phyloP scores from a whole-genome alignment of 2,888 invertebrate genomes.

The Melikaiella ostensackeni region DNA sequence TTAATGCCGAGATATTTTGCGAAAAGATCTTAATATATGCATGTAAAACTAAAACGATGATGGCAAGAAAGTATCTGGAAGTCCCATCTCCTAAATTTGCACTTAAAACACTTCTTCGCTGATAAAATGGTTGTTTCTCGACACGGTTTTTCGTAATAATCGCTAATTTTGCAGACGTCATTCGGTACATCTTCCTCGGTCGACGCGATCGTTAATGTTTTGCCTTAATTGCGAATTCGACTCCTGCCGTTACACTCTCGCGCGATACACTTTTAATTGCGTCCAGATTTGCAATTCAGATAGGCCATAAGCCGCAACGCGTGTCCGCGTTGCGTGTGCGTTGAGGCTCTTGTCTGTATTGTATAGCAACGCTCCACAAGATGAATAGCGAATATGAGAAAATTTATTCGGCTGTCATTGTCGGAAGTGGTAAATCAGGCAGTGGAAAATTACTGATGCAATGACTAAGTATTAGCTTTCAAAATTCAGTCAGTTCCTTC shows the following conservation, averaged over 20 bases:
- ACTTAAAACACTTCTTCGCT: constrained; percentile 5
- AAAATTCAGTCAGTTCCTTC: not conserved
- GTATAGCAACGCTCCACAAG: constrained; percentile 9
- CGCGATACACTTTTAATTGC: constrained; percentile 70
- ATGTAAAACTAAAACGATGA: not conserved
- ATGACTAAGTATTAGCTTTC: not conserved
- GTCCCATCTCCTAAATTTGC: not conserved
- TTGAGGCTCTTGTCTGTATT: constrained; percentile 22
- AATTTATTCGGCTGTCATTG: constrained; percentile 28
- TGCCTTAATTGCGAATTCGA: constrained; percentile 67
- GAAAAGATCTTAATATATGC: not conserved
- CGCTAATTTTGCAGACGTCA: constrained; percentile 49
- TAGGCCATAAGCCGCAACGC: constrained; percentile 55
- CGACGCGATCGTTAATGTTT: constrained; percentile 64
- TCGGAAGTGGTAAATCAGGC: constrained; percentile 30
- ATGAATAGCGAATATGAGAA: constrained; percentile 33
- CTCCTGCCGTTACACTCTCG: constrained; percentile 55
- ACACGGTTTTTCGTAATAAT: constrained; percentile 44
- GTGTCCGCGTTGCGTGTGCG: constrained; percentile 41
- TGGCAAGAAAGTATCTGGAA: not conserved
- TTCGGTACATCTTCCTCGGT: constrained; percentile 46
- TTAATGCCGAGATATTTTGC: not conserved
- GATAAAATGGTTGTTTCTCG: constrained; percentile 16
- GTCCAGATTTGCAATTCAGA: constrained; percentile 69
- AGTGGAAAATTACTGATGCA: constrained; percentile 17